phyloP scores from a whole-genome alignment of 1,140 invertebrate species.

The Oedothorax gibbosus region DNA sequence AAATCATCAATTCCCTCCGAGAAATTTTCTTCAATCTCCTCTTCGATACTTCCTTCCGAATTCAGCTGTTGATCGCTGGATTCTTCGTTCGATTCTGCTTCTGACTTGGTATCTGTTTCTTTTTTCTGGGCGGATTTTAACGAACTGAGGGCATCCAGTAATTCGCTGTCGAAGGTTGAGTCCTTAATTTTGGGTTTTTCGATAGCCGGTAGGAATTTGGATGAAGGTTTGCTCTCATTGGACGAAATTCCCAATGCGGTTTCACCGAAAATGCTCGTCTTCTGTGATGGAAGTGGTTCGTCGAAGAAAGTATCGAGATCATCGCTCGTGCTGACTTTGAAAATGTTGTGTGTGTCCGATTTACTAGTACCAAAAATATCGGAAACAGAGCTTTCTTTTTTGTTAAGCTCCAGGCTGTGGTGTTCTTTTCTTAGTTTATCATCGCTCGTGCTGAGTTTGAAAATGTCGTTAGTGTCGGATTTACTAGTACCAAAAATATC shows the following conservation, averaged over 20 bases:
- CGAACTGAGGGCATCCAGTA: background rate
- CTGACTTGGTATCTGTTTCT: background rate
- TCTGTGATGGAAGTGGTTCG: slow-evolving; percentile 49
- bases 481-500: slow-evolving; percentile 1
- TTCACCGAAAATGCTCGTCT: background rate
- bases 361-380: background rate
- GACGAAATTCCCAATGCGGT: background rate
- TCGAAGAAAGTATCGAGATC: slow-evolving; percentile 44
- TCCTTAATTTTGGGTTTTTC: background rate
- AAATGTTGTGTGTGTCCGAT: background rate
- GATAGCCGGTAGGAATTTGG: background rate
- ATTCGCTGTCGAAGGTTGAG: background rate
- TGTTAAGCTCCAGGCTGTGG: background rate
- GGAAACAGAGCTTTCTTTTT: background rate
- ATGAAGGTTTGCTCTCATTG: background rate
- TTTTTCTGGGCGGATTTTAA: background rate
- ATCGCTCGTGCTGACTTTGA: background rate
- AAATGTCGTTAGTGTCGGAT: background rate
- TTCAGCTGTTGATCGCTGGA: slow-evolving; percentile 26
- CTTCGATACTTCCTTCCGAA: slow-evolving; percentile 58
- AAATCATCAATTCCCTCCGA: slow-evolving; percentile 55
- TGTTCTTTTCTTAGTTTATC: background rate
- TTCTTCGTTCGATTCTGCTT: slow-evolving; percentile 39
- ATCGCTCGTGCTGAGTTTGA: background rate
- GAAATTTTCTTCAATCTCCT: slow-evolving; percentile 56